Evolutionary conservation across 2,113 vertebrate genomes (phyloP).

Genomic region (Melanocharis versteri): DNA sequence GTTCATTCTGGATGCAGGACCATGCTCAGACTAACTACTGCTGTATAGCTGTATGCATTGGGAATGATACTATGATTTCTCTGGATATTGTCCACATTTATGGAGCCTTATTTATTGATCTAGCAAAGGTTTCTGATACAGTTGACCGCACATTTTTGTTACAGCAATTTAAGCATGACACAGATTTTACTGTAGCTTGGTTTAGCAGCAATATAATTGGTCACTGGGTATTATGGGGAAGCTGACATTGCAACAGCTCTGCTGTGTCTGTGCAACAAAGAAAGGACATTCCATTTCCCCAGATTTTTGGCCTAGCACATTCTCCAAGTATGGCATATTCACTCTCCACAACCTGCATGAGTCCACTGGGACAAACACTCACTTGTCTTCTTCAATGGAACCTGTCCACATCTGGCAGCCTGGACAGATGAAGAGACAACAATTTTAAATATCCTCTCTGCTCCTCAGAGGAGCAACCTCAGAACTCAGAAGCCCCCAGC

Average conservation of each 20-base stretch:
- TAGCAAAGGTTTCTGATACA: conserved; percentile 35
- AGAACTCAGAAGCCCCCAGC: neutral
- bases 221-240: neutral
- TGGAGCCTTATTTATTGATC: conserved; percentile 40
- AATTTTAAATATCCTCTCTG: neutral
- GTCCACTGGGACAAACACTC: neutral
- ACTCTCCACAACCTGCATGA: neutral
- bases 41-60: neutral
- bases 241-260: neutral
- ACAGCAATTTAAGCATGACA: conserved; percentile 38
- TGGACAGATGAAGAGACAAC: neutral
- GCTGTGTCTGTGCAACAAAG: neutral
- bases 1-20: conserved; percentile 26
- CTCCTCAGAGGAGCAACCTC: neutral
- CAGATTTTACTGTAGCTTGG: conserved; percentile 40
- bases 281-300: neutral
- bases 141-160: conserved; percentile 23
- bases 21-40: neutral
- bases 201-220: conserved; percentile 50
- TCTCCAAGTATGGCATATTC: neutral
- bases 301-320: neutral
- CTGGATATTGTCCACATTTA: conserved; percentile 24
- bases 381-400: neutral
- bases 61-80: conserved; percentile 7
- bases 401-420: neutral